Evolutionary conservation across 2,888 invertebrate genomes (phyloP).

Genomic region (Parochlus steinenii): DNA sequence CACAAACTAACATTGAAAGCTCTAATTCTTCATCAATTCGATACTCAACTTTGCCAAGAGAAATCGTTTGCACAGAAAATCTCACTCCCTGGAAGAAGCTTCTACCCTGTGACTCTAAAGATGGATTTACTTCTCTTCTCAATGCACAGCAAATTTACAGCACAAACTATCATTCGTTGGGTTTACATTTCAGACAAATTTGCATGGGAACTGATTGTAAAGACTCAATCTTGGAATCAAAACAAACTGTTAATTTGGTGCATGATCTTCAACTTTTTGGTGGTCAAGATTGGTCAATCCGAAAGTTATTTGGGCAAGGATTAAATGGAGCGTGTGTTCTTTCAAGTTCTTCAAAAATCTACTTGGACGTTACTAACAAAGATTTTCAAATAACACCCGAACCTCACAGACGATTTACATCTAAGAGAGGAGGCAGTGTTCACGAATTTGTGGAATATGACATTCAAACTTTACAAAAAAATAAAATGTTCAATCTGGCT

Average conservation of each 20-base stretch:
- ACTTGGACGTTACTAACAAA: slow-evolving; percentile 56
- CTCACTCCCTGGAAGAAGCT: slow-evolving; percentile 97
- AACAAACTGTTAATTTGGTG: slow-evolving; percentile 72
- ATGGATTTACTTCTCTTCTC: slow-evolving; percentile 72
- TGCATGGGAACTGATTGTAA: slow-evolving; percentile 39
- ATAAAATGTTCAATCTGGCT: slow-evolving; percentile 50
- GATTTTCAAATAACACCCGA: slow-evolving; percentile 45
- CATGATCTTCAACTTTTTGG: slow-evolving; percentile 59
- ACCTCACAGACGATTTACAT: slow-evolving; percentile 40
- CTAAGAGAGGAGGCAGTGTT: slow-evolving; percentile 50
- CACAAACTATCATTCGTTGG: slow-evolving; percentile 82
- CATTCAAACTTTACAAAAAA: slow-evolving; percentile 32
- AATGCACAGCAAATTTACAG: slow-evolving; percentile 85
- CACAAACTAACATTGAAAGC: slow-evolving; percentile 27
- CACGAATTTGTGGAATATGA: slow-evolving; percentile 55
- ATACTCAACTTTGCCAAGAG: slow-evolving; percentile 85
- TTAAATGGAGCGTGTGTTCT: slow-evolving; percentile 68
- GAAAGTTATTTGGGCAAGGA: slow-evolving; percentile 74
- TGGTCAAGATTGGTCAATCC: slow-evolving; percentile 59
- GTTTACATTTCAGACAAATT: slow-evolving; percentile 65
- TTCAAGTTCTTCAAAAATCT: slow-evolving; percentile 59
- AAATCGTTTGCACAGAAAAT: slow-evolving; percentile 97
- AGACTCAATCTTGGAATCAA: slow-evolving; percentile 56
- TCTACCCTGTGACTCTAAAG: slow-evolving; percentile 82
- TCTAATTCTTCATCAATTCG: slow-evolving; percentile 38